Evolutionary conservation across 2,888 invertebrate genomes (phyloP).

Genomic region (Diarsia mendica): DNA sequence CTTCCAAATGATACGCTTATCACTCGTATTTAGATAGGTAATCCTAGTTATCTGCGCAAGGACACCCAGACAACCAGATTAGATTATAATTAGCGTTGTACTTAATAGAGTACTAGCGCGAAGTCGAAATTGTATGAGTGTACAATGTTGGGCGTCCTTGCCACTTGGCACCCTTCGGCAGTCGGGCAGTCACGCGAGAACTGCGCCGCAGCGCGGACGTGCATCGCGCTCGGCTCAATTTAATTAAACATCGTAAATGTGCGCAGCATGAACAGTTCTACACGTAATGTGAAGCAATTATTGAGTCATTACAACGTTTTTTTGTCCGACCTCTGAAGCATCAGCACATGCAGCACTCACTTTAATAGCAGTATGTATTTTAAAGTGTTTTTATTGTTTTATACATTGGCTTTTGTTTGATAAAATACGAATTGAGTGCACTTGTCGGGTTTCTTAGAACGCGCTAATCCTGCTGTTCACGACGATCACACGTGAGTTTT

Average conservation of each 20-base stretch:
- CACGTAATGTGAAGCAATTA: conserved; percentile 33
- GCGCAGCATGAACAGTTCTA: conserved; percentile 27
- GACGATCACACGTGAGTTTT: conserved; percentile 49
- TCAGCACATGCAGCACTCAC: conserved; percentile 34
- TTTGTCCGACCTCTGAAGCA: conserved; percentile 48
- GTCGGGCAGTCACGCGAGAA: conserved; percentile 66
- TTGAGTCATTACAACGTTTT: conserved; percentile 49
- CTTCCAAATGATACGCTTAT: conserved; percentile 36
- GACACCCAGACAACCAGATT: conserved; percentile 39
- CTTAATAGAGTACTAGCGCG: conserved; percentile 35
- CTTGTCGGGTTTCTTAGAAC: conserved; percentile 62
- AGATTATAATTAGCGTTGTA: conserved; percentile 48
- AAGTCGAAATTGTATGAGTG: conserved; percentile 44
- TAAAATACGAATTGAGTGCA: conserved; percentile 50
- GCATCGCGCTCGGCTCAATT: conserved; percentile 23
- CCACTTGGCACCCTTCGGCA: conserved; percentile 58
- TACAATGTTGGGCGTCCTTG: conserved; percentile 59
- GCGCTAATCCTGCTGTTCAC: conserved; percentile 56
- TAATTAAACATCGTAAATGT: conserved; percentile 39
- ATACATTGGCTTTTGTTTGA: conserved; percentile 15
- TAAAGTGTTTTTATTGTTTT: conserved; percentile 28
- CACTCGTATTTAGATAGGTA: conserved; percentile 30
- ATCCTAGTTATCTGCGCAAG: conserved; percentile 40
- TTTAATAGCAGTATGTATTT: conserved; percentile 52
- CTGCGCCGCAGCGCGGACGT: conserved; percentile 54